Percentiles rank a stretch among this genome's conserved stretches.
Conservation (phyloP, 2,797 vertebrate species). For the Rhinogobio ventralis region DNA sequence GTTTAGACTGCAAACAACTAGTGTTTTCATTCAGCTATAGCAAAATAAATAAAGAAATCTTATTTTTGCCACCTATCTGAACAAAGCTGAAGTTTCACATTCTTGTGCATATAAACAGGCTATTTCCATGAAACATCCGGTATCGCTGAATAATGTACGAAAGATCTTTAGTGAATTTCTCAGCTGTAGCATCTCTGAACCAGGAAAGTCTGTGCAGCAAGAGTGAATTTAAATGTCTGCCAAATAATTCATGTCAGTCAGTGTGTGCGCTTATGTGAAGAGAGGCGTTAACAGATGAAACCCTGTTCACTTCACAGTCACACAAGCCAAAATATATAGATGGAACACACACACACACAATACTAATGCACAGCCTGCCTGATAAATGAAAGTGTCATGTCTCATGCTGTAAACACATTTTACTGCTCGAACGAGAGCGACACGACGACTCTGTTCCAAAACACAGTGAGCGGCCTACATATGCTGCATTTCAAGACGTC, state of each 20-base stretch:
- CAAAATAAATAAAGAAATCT: background rate
- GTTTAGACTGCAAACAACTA: background rate
- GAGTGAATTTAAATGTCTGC: conserved; percentile 59
- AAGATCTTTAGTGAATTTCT: conserved; percentile 6
- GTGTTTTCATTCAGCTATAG: background rate
- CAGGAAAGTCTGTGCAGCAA: conserved; percentile 24
- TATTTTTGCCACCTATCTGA: background rate
- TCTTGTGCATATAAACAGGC: background rate
- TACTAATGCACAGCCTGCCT: conserved; percentile 65
- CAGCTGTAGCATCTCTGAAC: background rate
- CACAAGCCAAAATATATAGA: conserved; percentile 69
- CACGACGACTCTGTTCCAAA: conserved; percentile 27
- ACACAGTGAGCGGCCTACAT: background rate
- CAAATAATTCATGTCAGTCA: conserved; percentile 69
- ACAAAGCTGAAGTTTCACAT: background rate
- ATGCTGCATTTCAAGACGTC: background rate
- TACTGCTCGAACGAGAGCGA: conserved; percentile 51
- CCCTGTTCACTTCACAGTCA: conserved; percentile 59
- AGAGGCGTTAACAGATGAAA: conserved; percentile 68
- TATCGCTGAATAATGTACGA: conserved; percentile 24
- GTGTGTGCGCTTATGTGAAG: conserved; percentile 62
- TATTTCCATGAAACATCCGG: background rate
- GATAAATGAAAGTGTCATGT: conserved; percentile 69
- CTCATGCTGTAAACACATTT: conserved; percentile 71
- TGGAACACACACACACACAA: conserved; percentile 61